Evolutionary conservation across 2,888 invertebrate genomes (phyloP).

Genomic region (Eretmocerus hayati): DNA sequence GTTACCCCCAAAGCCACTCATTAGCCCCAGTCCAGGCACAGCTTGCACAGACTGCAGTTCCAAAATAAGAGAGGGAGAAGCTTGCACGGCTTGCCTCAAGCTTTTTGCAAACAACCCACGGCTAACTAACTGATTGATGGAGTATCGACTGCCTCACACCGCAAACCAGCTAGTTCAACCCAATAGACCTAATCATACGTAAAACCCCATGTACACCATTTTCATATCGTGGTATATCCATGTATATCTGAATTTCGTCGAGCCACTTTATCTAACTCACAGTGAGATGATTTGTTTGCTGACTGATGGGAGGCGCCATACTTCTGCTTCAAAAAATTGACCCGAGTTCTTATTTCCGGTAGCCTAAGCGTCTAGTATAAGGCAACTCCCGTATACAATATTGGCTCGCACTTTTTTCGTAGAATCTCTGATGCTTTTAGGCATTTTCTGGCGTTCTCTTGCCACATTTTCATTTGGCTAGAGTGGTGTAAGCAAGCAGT

Average conservation of each 20-base stretch:
- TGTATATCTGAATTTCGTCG: too few species aligned
- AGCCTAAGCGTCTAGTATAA: neutral
- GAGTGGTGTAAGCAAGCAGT: neutral
- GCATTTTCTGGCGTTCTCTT: neutral
- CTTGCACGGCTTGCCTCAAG: neutral
- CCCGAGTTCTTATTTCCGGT: neutral
- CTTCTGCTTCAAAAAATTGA: neutral
- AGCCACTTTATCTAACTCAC: neutral
- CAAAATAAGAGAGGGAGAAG: neutral
- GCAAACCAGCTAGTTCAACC: neutral
- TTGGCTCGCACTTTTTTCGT: neutral
- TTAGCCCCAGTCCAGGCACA: slow-evolving; percentile 5
- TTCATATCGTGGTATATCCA: too few species aligned
- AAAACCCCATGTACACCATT: too few species aligned
- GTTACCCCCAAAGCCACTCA: neutral
- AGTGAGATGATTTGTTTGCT: neutral
- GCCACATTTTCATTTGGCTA: slow-evolving; percentile 10
- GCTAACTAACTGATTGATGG: slow-evolving; percentile 17
- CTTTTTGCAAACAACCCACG: too few species aligned
- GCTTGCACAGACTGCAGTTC: neutral
- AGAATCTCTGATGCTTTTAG: neutral
- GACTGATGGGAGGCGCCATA: too few species aligned
- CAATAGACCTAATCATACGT: too few species aligned
- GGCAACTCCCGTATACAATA: too few species aligned
- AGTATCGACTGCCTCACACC: slow-evolving; percentile 11